Evolutionary conservation across 2,797 vertebrate species (phyloP), one percentile per base, ranked within the genome.

Genomic region (Coranthus polyacanthus): DNA sequence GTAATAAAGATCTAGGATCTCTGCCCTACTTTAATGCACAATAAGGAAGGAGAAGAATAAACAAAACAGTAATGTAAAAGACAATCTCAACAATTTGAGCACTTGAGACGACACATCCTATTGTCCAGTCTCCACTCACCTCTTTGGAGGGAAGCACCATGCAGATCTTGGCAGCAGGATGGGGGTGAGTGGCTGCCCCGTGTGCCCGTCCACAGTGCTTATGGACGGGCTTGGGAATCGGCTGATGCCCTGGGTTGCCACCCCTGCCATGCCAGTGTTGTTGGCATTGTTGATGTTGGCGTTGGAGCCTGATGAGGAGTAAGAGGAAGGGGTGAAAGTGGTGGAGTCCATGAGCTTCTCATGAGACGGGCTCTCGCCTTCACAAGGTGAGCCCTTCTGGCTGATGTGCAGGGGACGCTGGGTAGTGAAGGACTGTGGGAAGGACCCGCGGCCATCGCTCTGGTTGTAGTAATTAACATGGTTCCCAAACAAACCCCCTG

Each of bases 231-330:
- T 93, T 2, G 95, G 95, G 84, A 95, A 95, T 71, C 95, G 94
- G 53, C 87, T 87, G 84, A 72, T 39, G 18, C 87, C 87, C 77
- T 83, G 85, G 12, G 81, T 57, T 0, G 60, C 11, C 37, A 87
- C 86, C 6, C 88, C 89, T 11, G 91, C 94, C 82, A 98, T 92
- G 86, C 94, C 95, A 0, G 97, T 99, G 92, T 99, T 99, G 93
- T 99, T 99, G 92, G 98, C 98, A 0, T 99, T 99, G 93, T 99
- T 99, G 89, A 99, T 97, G 93, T 99, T 99, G 91, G 98, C 97
- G 1, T 99, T 99, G 83, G 98, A 99, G 78, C 96, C 97, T 2
- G 96, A 96, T 43, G 97, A 98, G 2, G 97, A 99, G 88, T 98
- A 98, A 72, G 96, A 98, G 90, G 96, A 98, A 72, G 97, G 97